phyloP scores from a whole-genome alignment of 2,113 vertebrate genomes.

The Agelaius tricolor region DNA sequence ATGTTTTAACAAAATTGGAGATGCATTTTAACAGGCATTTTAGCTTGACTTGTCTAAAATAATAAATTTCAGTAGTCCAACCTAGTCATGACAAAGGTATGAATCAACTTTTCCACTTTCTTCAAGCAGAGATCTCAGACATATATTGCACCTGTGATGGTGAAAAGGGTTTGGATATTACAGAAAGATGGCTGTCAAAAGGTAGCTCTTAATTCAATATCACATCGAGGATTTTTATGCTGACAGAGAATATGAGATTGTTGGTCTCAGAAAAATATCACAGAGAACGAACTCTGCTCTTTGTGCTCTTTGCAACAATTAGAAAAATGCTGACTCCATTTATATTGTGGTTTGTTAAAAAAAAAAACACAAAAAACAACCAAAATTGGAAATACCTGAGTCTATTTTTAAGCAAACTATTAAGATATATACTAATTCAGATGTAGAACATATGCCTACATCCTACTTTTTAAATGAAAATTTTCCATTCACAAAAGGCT shows the following conservation, averaged over 20 bases:
- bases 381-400: background rate
- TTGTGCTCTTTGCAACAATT: background rate
- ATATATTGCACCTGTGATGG: slow-evolving; percentile 14
- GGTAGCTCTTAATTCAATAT: slow-evolving; percentile 49
- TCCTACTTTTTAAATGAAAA: background rate
- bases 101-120: slow-evolving; percentile 59
- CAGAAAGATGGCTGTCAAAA: slow-evolving; percentile 54
- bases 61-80: slow-evolving; percentile 26
- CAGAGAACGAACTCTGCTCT: background rate
- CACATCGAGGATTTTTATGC: slow-evolving; percentile 46
- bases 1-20: slow-evolving; percentile 28
- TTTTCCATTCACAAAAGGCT: background rate
- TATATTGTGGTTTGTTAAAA: background rate
- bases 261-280: background rate
- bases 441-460: background rate
- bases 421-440: background rate
- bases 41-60: slow-evolving; percentile 20
- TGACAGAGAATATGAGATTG: slow-evolving; percentile 12
- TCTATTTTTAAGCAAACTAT: background rate
- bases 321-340: background rate
- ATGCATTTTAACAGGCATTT: slow-evolving; percentile 21
- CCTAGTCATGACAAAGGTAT: slow-evolving; percentile 31
- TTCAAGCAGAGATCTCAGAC: slow-evolving; percentile 42
- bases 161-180: slow-evolving; percentile 67
- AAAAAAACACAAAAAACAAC: background rate